Conservation (phyloP, 2,888 invertebrate species). For the Lathronympha strigana region DNA sequence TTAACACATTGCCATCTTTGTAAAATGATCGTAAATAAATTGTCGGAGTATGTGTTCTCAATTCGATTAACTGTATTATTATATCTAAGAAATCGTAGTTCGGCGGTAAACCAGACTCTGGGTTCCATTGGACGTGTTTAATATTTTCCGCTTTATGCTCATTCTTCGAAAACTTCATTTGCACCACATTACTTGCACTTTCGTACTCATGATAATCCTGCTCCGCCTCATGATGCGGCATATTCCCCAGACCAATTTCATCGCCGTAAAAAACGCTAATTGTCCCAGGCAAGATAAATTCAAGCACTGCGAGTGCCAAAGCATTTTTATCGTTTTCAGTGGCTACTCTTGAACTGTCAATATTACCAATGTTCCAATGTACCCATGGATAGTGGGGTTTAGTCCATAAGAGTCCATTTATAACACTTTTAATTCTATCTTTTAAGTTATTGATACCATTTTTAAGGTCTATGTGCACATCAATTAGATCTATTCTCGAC, state of each 20-base stretch:
- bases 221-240: constrained; percentile 77
- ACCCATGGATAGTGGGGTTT: constrained; percentile 89
- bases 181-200: constrained; percentile 87
- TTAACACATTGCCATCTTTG: constrained; percentile 85
- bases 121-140: constrained; percentile 83
- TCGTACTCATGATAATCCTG: constrained; percentile 84
- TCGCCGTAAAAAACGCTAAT: constrained; percentile 96
- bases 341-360: constrained; percentile 85
- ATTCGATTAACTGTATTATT: constrained; percentile 83
- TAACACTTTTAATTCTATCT: constrained; percentile 82
- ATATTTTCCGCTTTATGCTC: constrained; percentile 67
- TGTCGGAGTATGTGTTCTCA: constrained; percentile 87
- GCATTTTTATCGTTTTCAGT: constrained; percentile 85
- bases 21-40: constrained; percentile 89
- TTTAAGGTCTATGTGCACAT: constrained; percentile 85
- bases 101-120: constrained; percentile 77
- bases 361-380: constrained; percentile 90
- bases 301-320: constrained; percentile 88
- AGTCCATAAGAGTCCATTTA: constrained; percentile 84
- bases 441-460: constrained; percentile 85
- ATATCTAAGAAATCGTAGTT: constrained; percentile 81
- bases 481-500: constrained; percentile 88
- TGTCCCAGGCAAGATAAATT: constrained; percentile 93
- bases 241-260: constrained; percentile 90
- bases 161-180: constrained; percentile 86